A percentile compares a stretch with the other conserved stretches of the same genome.
phyloP scores from a whole-genome alignment of 2,113 vertebrate genomes.

The Bujurquina vittata region DNA sequence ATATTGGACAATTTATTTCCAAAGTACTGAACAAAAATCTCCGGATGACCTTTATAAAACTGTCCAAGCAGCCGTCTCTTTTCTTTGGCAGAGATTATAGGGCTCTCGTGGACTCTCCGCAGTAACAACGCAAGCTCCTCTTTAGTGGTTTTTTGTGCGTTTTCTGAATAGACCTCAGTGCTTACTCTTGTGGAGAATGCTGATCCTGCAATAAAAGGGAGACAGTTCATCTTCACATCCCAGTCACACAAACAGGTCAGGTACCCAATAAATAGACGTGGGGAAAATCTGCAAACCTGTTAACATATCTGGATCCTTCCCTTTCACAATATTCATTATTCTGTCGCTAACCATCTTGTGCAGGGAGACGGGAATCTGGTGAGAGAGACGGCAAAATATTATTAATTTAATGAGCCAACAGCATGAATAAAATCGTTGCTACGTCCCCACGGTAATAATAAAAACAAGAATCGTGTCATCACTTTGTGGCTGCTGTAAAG shows the following conservation, averaged over 20 bases:
- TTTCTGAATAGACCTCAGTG: conserved; percentile 78
- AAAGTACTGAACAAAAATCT: conserved; percentile 94
- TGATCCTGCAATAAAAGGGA: conserved; percentile 78
- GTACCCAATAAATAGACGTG: not conserved
- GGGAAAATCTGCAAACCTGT: conserved; percentile 78
- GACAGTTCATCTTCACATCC: not conserved
- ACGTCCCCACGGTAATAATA: no score
- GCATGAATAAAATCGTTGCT: not conserved
- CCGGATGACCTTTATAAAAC: conserved; percentile 92
- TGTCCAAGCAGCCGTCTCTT: conserved; percentile 89
- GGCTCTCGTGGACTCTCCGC: conserved; percentile 88
- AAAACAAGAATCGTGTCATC: not conserved
- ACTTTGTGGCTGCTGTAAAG: not conserved
- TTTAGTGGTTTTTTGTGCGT: conserved; percentile 86
- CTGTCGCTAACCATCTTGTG: conserved; percentile 96
- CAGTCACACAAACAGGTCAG: not conserved
- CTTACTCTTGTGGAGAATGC: conserved; percentile 87
- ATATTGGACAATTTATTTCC: conserved; percentile 84
- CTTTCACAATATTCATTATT: conserved; percentile 86
- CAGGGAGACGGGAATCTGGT: conserved; percentile 88
- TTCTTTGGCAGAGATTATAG: conserved; percentile 88
- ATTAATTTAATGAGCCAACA: not conserved
- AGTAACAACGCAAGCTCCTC: conserved; percentile 88
- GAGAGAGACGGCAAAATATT: conserved; percentile 3
- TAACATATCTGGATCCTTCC: conserved; percentile 84